Conservation (phyloP, 2,797 vertebrate genomes). For the Pogonophryne albipinna region DNA sequence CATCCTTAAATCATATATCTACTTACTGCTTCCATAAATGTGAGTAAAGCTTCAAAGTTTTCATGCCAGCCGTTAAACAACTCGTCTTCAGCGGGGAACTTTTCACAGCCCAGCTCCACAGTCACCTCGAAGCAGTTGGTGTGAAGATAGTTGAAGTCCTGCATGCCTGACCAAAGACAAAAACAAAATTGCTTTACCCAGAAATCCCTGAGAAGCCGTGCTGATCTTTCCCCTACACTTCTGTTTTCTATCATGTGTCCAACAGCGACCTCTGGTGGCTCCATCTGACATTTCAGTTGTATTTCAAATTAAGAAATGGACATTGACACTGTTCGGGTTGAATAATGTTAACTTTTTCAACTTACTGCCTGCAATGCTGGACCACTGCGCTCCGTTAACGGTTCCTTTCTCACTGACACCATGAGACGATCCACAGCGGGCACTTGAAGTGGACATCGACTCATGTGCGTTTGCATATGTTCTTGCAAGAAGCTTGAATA, state of each 20-base stretch:
- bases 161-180: slow-evolving; percentile 88
- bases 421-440: slow-evolving; percentile 89
- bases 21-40: slow-evolving; percentile 90
- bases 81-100: slow-evolving; percentile 92
- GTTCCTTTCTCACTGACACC: slow-evolving; percentile 82
- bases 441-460: slow-evolving; percentile 86
- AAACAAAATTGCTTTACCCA: slow-evolving; percentile 20
- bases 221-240: not conserved
- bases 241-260: slow-evolving; percentile 9
- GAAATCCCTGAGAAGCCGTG: not conserved
- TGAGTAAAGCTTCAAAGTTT: slow-evolving; percentile 91
- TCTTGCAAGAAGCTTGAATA: slow-evolving; percentile 91
- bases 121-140: slow-evolving; percentile 98
- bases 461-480: slow-evolving; percentile 90
- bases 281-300: not conserved
- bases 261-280: slow-evolving; percentile 58
- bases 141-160: slow-evolving; percentile 98
- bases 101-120: slow-evolving; percentile 94
- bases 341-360: not conserved
- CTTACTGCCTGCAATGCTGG: slow-evolving; percentile 91
- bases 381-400: slow-evolving; percentile 94
- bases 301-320: not conserved
- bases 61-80: slow-evolving; percentile 90
- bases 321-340: not conserved
- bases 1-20: not conserved